Percentiles rank a stretch among this genome's conserved stretches.
These are phyloP conservation scores for Xenus cinereus DNA, from an alignment of 2,113 vertebrate genomes.

Conservation along the genomic window DNA sequence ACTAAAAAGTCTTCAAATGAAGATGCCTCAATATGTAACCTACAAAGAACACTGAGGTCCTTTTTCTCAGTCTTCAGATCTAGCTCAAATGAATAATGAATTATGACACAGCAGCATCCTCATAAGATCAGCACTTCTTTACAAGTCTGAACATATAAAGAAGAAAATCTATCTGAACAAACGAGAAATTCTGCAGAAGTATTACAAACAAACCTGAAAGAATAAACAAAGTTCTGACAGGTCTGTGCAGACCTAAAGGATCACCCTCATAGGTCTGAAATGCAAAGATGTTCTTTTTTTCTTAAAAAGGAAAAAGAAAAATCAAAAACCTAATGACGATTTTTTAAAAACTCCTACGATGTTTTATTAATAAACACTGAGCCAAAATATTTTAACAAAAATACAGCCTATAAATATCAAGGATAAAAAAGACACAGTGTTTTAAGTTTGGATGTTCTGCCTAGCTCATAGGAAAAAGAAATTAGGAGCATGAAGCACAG, in stretches of 20 bases:
- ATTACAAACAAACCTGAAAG: neutral
- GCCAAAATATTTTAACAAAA: neutral
- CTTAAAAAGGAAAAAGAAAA: neutral
- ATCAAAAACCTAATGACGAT: neutral
- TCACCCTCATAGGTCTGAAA: neutral
- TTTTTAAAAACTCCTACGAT: neutral
- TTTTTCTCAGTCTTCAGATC: neutral
- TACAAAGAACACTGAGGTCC: neutral
- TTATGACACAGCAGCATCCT: neutral
- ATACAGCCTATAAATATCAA: neutral
- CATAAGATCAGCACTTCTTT: neutral
- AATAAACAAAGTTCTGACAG: neutral
- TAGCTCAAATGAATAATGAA: neutral
- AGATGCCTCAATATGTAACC: neutral
- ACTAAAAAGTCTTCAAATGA: neutral
- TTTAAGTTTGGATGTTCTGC: neutral
- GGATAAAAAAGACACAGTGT: neutral
- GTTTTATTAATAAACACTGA: neutral
- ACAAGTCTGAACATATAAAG: neutral
- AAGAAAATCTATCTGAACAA: neutral
- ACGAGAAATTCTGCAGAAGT: neutral
- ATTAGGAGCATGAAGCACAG: constrained; percentile 67
- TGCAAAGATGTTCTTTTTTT: neutral
- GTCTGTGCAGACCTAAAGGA: neutral
- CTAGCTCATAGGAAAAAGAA: constrained; percentile 47